Evolutionary conservation across 2,888 invertebrate genomes (phyloP).

Genomic region (Geophilus truncorum): DNA sequence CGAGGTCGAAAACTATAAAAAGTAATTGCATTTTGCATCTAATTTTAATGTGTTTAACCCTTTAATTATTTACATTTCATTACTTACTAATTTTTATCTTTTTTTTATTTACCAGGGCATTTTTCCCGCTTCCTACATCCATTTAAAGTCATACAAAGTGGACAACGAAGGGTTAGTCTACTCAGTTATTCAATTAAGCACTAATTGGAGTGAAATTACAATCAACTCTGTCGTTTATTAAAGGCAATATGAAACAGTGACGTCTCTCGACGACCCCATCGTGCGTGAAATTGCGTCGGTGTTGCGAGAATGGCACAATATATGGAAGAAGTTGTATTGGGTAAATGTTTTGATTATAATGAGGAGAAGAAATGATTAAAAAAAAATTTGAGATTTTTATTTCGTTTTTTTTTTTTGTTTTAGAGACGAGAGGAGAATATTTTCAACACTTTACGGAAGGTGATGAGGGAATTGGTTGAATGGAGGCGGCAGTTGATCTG

Average conservation of each 20-base stretch:
- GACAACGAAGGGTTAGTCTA: slow-evolving; percentile 69
- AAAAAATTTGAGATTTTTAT: too few relatives aligned
- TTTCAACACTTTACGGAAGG: slow-evolving; percentile 77
- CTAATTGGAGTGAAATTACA: background rate
- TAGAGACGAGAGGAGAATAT: slow-evolving; percentile 78
- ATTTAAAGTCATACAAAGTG: slow-evolving; percentile 68
- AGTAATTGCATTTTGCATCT: background rate
- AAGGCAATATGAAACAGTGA: slow-evolving; percentile 60
- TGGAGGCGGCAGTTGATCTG: slow-evolving; percentile 77
- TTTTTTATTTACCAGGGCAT: slow-evolving; percentile 57
- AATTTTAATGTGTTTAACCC: too few relatives aligned
- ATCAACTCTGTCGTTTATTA: slow-evolving; percentile 32
- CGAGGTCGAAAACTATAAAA: background rate
- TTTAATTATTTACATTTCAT: background rate
- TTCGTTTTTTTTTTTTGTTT: slow-evolving; percentile 40
- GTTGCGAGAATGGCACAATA: slow-evolving; percentile 84
- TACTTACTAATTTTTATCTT: slow-evolving; percentile 28
- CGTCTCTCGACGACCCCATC: slow-evolving; percentile 79
- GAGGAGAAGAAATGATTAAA: too few relatives aligned
- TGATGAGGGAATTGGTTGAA: slow-evolving; percentile 83
- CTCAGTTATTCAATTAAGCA: background rate
- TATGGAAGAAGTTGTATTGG: slow-evolving; percentile 89
- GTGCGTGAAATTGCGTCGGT: slow-evolving; percentile 86
- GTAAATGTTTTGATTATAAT: slow-evolving; percentile 55
- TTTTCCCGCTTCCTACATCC: slow-evolving; percentile 75